These are phyloP conservation scores for Pterostichus niger DNA, from an alignment of 2,888 invertebrate genomes.

Conservation along the genomic window DNA sequence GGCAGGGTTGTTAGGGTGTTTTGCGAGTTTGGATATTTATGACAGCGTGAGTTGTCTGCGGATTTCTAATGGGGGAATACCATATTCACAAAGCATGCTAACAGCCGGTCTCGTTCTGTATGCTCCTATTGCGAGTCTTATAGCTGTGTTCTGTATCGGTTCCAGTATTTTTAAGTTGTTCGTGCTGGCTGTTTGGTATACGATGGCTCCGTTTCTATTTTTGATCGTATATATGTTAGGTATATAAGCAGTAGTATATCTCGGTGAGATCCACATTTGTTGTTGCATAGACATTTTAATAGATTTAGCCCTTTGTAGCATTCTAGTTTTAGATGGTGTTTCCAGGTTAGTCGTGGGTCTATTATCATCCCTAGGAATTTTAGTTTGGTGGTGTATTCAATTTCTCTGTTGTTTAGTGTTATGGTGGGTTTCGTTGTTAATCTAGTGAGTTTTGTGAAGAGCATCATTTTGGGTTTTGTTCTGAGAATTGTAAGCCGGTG, in stretches of 20 bases:
- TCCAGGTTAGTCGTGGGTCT: too few relatives aligned
- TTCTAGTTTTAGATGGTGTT: too few relatives aligned
- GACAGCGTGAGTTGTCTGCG: not conserved
- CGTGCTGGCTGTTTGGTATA: slow-evolving; percentile 46
- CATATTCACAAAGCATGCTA: slow-evolving; percentile 17
- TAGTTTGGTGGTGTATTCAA: not conserved
- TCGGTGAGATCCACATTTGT: not conserved
- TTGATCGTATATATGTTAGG: not conserved
- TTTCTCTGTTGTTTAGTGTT: not conserved
- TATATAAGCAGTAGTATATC: not conserved
- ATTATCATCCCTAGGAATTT: slow-evolving; percentile 9
- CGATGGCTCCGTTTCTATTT: slow-evolving; percentile 59
- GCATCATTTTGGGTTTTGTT: slow-evolving; percentile 18
- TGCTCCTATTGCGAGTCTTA: slow-evolving; percentile 67
- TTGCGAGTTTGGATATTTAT: slow-evolving; percentile 1
- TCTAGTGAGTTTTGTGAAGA: not conserved
- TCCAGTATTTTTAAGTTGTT: slow-evolving; percentile 7
- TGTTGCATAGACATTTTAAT: slow-evolving; percentile 1
- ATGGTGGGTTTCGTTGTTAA: not conserved
- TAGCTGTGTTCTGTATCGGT: slow-evolving; percentile 59
- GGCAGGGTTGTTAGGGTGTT: too few relatives aligned
- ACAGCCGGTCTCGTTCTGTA: slow-evolving; percentile 50
- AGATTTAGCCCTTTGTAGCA: slow-evolving; percentile 32
- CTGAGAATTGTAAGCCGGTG: not conserved
- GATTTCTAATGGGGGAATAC: not conserved